These are phyloP conservation scores for Recurvirostra avosetta DNA, from an alignment of 2,113 vertebrate species.

Conservation along the genomic window DNA sequence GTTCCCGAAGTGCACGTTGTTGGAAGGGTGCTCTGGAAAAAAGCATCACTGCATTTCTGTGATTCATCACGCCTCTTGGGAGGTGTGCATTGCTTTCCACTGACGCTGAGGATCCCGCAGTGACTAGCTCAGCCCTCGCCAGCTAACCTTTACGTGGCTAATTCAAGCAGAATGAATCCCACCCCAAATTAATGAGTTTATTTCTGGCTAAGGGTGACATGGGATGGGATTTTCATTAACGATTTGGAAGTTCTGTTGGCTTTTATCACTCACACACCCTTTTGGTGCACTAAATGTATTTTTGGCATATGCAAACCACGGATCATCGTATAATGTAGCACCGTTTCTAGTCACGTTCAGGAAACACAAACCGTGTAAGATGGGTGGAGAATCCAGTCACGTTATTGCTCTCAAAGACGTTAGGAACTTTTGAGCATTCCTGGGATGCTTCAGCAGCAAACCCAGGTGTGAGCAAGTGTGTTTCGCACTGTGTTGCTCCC, in stretches of 20 bases:
- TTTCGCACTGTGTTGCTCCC: not conserved
- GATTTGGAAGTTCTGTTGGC: not conserved
- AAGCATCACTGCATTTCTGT: not conserved
- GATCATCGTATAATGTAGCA: too few species aligned
- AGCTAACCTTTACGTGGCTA: not conserved
- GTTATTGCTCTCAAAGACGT: fast-evolving
- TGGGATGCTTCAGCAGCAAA: not conserved
- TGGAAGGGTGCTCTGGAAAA: constrained; percentile 51
- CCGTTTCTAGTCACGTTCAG: not conserved
- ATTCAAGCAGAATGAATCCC: not conserved
- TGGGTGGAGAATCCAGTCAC: not conserved
- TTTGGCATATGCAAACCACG: not conserved
- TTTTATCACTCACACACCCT: not conserved
- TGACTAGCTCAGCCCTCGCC: not conserved
- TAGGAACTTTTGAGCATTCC: not conserved
- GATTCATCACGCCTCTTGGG: not conserved
- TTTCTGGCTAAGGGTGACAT: not conserved
- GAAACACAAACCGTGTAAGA: not conserved
- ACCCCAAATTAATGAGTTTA: not conserved
- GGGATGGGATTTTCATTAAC: not conserved
- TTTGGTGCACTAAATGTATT: not conserved
- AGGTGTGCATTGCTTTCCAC: constrained; percentile 16
- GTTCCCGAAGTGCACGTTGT: not conserved
- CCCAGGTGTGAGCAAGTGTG: not conserved
- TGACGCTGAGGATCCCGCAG: not conserved